Conservation (phyloP, 2,888 invertebrate species). For the Nasonia oneida region DNA sequence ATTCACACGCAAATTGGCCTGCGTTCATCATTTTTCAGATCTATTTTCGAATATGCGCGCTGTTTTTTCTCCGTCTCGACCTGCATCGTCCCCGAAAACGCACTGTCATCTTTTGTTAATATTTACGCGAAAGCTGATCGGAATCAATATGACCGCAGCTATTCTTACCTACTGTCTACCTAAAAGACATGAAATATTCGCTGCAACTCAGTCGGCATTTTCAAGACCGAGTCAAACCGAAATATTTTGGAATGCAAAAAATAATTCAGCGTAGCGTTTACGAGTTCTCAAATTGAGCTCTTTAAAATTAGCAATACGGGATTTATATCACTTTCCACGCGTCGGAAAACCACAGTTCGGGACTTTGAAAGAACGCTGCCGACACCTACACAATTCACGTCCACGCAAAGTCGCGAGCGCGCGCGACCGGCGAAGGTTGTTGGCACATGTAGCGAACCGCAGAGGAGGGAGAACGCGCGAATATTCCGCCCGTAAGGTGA, state of each 20-base stretch:
- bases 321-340: no score
- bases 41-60: constrained; percentile 16
- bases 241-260: no score
- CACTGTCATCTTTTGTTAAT: not conserved
- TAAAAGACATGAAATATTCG: no score
- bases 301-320: no score
- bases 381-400: not conserved
- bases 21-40: constrained; percentile 22
- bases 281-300: no score
- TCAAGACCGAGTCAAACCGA: no score
- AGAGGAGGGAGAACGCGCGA: not conserved
- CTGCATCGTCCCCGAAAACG: not conserved
- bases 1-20: constrained; percentile 35
- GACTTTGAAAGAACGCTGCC: not conserved
- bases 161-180: no score
- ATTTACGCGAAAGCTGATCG: not conserved
- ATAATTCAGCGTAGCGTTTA: no score
- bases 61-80: not conserved
- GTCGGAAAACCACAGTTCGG: no score
- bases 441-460: not conserved
- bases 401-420: not conserved
- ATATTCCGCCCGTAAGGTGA: constrained; percentile 21
- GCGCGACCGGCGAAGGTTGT: constrained; percentile 1
- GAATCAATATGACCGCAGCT: no score
- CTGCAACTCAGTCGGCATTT: no score